phyloP scores from a whole-genome alignment of 2,888 invertebrate genomes.

The Herminia tarsipennalis region DNA sequence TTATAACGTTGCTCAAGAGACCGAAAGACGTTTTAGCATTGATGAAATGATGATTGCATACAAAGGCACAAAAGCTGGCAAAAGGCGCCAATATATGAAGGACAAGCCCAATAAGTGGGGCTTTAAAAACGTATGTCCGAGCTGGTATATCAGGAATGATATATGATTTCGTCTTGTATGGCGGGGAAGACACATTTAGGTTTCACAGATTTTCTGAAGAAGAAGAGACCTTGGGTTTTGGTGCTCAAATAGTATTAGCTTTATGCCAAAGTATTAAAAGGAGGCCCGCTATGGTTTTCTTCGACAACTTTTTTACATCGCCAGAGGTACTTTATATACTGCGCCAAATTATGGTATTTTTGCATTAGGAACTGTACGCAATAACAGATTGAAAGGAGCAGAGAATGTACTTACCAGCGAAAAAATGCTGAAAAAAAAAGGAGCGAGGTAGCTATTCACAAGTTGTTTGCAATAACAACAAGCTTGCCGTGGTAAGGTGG shows the following conservation, averaged over 20 bases:
- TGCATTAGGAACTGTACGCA: conserved; percentile 14
- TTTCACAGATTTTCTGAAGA: neutral
- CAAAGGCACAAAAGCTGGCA: no score
- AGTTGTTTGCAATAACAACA: conserved; percentile 3
- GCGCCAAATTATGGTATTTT: conserved; percentile 14
- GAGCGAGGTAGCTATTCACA: conserved; percentile 3
- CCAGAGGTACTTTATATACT: conserved; percentile 15
- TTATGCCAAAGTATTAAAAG: conserved; percentile 34
- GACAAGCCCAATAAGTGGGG: conserved; percentile 52
- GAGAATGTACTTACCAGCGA: conserved; percentile 1
- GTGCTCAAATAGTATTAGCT: conserved; percentile 35
- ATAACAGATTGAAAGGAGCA: conserved; percentile 11
- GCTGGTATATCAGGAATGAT: conserved; percentile 47
- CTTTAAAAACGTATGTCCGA: conserved; percentile 47
- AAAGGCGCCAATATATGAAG: no score
- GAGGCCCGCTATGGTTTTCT: conserved; percentile 5
- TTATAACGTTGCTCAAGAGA: no score
- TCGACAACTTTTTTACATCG: conserved; percentile 14
- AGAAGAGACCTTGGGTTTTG: conserved; percentile 37
- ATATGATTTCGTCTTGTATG: conserved; percentile 55
- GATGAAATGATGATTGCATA: no score
- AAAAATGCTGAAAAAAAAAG: conserved; percentile 5
- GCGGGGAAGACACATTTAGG: conserved; percentile 45
- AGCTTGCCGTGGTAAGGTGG: conserved; percentile 1
- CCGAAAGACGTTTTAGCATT: no score